Evolutionary conservation across 2,113 vertebrate genomes (phyloP), one percentile per base, ranked within the genome.

Genomic region (Perca schrenkii): DNA sequence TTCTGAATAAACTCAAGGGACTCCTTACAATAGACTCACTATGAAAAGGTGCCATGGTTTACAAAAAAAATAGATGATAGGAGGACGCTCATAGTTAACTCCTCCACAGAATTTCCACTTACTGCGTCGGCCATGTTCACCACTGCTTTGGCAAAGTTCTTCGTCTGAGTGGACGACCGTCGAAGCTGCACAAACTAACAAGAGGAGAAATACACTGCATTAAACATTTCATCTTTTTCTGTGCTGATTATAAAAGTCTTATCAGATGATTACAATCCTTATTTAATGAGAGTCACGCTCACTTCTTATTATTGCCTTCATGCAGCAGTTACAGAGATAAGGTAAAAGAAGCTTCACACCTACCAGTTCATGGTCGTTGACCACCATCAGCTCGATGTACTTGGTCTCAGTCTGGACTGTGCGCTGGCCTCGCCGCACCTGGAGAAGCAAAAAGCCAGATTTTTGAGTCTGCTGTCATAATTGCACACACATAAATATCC

Each of bases 41-140:
- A 4, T 68, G 71, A 68, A 54, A 2, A 4, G 13, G 4, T 47
- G 60, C 43, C 52, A 64, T 52, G 13, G 40, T 17, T 61, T 14
- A n/a, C 14, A 15, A 28, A 52, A 52, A 15, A 58, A 10, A 76
- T 2, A 52, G 6, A 46, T 22, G 53, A 61, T 0, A 31, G 53
- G 19, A 56, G 40, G 50, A 56, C 43, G 15, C 28, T 34, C 21
- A 43, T 1, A 17, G 16, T 50, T 7, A 40, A 49, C 4, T 25
- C 4, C 8, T 17, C 2, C 60, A 36, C n/a, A 36, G 11, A 52
- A 36, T 60, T 65, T 52, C 10, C 17, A 77, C 97, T 96, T 82
- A 99, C 98, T 91, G 97, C 96, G 34, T 99, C 98, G 0, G 98
- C 98, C 95, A 99, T 96, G 94, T 99, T 99, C 89, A 99, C 98